Base-by-base conservation (phyloP, 2,888 invertebrate species). In the Congeria kusceri region DNA sequence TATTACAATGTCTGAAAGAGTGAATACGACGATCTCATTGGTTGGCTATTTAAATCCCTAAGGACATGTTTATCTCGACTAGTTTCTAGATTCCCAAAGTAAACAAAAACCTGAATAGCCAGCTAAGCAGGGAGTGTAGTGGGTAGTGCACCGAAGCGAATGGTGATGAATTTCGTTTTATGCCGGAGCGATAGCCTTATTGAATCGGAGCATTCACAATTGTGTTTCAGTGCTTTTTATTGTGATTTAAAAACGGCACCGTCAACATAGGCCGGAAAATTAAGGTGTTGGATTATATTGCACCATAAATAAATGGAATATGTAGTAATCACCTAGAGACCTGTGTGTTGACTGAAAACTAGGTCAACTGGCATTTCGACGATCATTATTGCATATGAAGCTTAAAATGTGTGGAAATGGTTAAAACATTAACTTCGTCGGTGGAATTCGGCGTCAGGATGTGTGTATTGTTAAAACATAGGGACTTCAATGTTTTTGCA, bases 31-130 rank as follows among this genome's bases (percentile, higher is more conserved):
- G 39, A 44, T 70, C 74, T 80, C 75, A 84, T 84, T 84, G 84
- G 84, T 62, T 73, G 44, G 59, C 57, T 70, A 44, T 67, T 72
- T 79, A 81, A 83, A 78, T 74, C 85, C 85, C 81, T 66, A 74
- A 75, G 85, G 85, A 85, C 83, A 83, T 85, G 81, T 83, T 83
- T 85, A 85, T 85, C 76, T 85, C 80, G 49, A 49, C 56, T 74
- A 65, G 85, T 85, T 85, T 85, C 85, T 72, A 83, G 85, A 83
- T 74, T 72, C 83, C 85, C 85, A 74, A 83, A 72, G 78, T 85
- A 85, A 85, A 85, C 85, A 85, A 85, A 39, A 82, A 80, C 58
- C 79, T 68, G 67, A 82, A 78, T 65, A 66, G 67, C 70, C 58
- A 78, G 71, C 69, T 56, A 57, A 57, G 63, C 44, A 64, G 69